phyloP scores from a whole-genome alignment of 2,797 vertebrate genomes.

The Alca torda region DNA sequence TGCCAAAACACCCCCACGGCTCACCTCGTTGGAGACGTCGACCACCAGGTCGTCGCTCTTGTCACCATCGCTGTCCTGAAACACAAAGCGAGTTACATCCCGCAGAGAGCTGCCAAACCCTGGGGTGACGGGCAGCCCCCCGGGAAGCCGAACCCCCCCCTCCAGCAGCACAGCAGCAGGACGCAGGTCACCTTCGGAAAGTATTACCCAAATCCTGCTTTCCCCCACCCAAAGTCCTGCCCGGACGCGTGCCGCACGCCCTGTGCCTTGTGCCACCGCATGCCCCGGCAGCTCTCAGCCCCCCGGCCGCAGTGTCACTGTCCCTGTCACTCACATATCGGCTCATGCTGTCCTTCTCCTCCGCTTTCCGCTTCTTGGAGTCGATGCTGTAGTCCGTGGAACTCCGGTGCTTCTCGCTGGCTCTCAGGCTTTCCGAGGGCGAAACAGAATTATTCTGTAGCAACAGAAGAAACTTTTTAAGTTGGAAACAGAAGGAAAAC shows the following conservation, averaged over 20 bases:
- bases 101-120: neutral
- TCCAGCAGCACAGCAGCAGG: neutral
- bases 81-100: neutral
- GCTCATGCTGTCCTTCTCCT: constrained; percentile 94
- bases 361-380: constrained; percentile 93
- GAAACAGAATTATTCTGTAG: constrained; percentile 93
- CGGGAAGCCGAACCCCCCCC: fast-evolving
- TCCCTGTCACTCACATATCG: constrained; percentile 84
- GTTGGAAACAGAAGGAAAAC: neutral
- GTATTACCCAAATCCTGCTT: fast-evolving
- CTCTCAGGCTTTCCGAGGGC: constrained; percentile 90
- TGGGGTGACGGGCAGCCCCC: no score
- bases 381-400: constrained; percentile 90
- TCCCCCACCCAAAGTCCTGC: fast-evolving
- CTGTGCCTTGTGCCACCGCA: neutral
- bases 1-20: fast-evolving
- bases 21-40: constrained; percentile 95
- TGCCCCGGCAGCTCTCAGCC: neutral
- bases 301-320: neutral
- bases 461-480: fast-evolving
- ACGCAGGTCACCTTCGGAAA: fast-evolving
- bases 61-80: constrained; percentile 95
- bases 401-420: constrained; percentile 91
- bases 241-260: fast-evolving
- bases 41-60: constrained; percentile 97